Evolutionary conservation across 1,140 invertebrate species (phyloP).

Genomic region (Yoshiicerus persimilis): DNA sequence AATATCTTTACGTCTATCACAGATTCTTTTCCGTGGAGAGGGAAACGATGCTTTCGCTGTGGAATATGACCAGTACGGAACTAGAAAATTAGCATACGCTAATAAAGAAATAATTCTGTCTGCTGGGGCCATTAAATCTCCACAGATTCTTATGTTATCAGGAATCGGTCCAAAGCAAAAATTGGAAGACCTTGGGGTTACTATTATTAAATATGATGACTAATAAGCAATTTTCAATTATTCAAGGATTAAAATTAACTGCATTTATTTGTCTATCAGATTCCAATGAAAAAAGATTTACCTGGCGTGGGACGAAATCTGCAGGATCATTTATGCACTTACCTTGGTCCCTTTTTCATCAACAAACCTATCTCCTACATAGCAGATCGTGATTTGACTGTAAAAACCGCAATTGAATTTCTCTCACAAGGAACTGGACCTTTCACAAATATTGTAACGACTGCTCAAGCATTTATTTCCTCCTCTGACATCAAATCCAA

Average conservation of each 20-base stretch:
- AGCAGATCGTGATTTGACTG: background rate
- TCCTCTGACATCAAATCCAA: background rate
- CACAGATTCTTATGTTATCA: slow-evolving; percentile 77
- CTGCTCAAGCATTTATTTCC: background rate
- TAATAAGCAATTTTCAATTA: background rate
- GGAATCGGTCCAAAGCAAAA: slow-evolving; percentile 72
- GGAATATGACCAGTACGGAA: slow-evolving; percentile 18
- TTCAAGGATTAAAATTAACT: background rate
- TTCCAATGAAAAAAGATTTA: slow-evolving; percentile 51
- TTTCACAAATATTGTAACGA: slow-evolving; percentile 20
- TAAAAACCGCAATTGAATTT: slow-evolving; percentile 42
- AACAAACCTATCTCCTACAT: background rate
- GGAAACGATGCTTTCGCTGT: background rate
- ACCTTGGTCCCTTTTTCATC: slow-evolving; percentile 46
- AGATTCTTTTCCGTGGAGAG: background rate
- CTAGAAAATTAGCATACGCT: slow-evolving; percentile 50
- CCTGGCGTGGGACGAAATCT: slow-evolving; percentile 63
- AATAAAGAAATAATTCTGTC: slow-evolving; percentile 71
- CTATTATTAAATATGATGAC: background rate
- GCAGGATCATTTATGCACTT: slow-evolving; percentile 66
- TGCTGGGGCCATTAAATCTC: slow-evolving; percentile 74
- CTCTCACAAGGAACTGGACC: slow-evolving; percentile 40
- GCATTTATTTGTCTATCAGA: background rate
- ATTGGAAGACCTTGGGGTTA: slow-evolving; percentile 55
- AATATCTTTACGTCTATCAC: background rate